A percentile compares a stretch with the other conserved stretches of the same genome.
phyloP scores from a whole-genome alignment of 2,888 invertebrate genomes.

The Eristalinus sepulchralis region DNA sequence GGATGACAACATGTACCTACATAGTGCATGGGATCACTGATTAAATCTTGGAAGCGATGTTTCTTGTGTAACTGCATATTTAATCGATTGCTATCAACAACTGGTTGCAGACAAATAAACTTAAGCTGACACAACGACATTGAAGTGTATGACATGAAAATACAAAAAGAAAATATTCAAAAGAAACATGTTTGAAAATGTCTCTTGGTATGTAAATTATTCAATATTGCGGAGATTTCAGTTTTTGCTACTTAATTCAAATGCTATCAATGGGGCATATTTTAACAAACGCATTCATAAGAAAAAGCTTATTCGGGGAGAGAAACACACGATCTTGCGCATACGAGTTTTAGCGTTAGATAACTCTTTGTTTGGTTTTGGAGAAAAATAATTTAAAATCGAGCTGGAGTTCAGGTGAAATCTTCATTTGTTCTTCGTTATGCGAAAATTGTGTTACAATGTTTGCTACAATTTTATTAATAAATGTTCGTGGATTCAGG shows the following conservation, averaged over 20 bases:
- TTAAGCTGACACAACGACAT: neutral
- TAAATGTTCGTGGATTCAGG: no score
- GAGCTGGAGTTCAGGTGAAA: neutral
- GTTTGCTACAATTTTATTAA: no score
- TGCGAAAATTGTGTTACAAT: no score
- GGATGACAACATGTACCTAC: neutral
- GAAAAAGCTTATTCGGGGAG: neutral
- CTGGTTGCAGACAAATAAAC: neutral
- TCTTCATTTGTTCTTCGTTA: no score
- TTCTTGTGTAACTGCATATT: conserved; percentile 23
- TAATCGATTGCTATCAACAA: neutral
- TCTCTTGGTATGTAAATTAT: conserved; percentile 2
- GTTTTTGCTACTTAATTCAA: neutral
- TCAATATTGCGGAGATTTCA: neutral
- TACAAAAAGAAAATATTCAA: neutral
- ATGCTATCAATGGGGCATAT: neutral
- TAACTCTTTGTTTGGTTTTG: neutral
- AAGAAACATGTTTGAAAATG: conserved; percentile 4
- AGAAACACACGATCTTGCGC: neutral
- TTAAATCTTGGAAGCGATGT: conserved; percentile 14
- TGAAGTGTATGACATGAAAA: neutral
- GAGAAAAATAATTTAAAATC: neutral
- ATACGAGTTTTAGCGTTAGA: neutral
- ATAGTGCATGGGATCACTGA: neutral
- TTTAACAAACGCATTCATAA: neutral